Conservation (phyloP, 1,140 invertebrate species). For the Aphelenchoides avenae region DNA sequence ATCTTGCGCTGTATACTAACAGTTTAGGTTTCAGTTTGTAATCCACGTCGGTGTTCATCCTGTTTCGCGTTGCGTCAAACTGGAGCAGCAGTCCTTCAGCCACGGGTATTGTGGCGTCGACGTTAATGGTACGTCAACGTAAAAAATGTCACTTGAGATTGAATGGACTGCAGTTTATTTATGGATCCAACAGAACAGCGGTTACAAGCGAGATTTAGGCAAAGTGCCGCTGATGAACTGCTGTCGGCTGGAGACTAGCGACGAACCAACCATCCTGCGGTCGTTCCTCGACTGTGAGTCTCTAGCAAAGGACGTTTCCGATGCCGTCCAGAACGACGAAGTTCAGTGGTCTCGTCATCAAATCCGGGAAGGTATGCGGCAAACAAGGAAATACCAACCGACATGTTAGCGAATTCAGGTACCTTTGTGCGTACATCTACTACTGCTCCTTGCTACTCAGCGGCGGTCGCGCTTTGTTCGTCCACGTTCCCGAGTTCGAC, state of each 20-base stretch:
- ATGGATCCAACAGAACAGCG: no score
- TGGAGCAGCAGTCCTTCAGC: conserved; percentile 16
- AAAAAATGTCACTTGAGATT: neutral
- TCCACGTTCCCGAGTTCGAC: conserved; percentile 29
- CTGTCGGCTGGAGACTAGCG: conserved; percentile 6
- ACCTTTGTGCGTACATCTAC: conserved; percentile 32
- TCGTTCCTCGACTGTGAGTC: conserved; percentile 17
- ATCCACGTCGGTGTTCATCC: conserved; percentile 30
- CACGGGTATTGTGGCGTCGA: conserved; percentile 19
- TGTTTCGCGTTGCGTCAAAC: neutral
- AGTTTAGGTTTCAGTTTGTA: conserved; percentile 21
- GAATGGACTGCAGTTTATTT: no score
- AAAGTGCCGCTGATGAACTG: conserved; percentile 17
- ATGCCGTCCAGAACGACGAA: neutral
- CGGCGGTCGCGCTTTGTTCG: conserved; percentile 22
- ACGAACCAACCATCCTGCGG: neutral
- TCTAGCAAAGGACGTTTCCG: neutral
- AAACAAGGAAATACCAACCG: neutral
- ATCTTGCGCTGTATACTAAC: neutral
- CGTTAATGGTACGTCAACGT: conserved; percentile 11
- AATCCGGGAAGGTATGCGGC: neutral
- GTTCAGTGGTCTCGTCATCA: neutral
- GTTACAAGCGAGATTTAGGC: conserved; percentile 3
- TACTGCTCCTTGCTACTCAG: conserved; percentile 19
- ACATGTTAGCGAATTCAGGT: conserved; percentile 6